phyloP scores from a whole-genome alignment of 2,797 vertebrate species.

The Melopsittacus undulatus region DNA sequence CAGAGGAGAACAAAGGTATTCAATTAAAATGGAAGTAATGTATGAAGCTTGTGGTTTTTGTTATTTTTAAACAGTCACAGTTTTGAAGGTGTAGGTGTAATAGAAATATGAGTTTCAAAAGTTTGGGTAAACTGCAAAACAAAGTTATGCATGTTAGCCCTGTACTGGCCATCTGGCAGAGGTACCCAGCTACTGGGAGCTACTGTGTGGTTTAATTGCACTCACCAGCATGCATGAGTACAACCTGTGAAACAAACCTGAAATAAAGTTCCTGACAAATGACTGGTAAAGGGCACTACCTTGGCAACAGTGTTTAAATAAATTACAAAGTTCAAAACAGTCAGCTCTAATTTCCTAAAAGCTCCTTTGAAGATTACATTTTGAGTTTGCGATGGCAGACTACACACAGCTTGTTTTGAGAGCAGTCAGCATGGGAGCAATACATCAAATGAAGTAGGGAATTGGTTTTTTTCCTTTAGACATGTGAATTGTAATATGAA shows the following conservation, averaged over 20 bases:
- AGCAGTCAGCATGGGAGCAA: background rate
- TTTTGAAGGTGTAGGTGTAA: background rate
- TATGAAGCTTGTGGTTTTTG: background rate
- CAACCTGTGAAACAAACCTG: background rate
- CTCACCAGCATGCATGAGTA: background rate
- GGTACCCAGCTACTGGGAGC: background rate
- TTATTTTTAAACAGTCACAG: background rate
- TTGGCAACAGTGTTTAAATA: background rate
- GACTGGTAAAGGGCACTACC: background rate
- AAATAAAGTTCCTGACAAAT: background rate
- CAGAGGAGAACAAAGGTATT: background rate
- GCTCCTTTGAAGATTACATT: background rate
- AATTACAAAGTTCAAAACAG: background rate
- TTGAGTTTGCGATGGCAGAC: background rate
- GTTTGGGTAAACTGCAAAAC: background rate
- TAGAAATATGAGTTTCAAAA: background rate
- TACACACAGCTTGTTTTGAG: background rate
- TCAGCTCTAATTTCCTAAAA: background rate
- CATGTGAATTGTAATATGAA: background rate
- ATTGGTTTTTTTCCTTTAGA: background rate
- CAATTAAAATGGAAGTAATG: background rate
- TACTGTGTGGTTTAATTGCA: background rate
- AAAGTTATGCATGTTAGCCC: background rate
- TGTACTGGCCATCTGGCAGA: rapidly evolving
- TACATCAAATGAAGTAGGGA: background rate